phyloP scores from a whole-genome alignment of 2,888 invertebrate genomes.

The Coenonympha arcania region DNA sequence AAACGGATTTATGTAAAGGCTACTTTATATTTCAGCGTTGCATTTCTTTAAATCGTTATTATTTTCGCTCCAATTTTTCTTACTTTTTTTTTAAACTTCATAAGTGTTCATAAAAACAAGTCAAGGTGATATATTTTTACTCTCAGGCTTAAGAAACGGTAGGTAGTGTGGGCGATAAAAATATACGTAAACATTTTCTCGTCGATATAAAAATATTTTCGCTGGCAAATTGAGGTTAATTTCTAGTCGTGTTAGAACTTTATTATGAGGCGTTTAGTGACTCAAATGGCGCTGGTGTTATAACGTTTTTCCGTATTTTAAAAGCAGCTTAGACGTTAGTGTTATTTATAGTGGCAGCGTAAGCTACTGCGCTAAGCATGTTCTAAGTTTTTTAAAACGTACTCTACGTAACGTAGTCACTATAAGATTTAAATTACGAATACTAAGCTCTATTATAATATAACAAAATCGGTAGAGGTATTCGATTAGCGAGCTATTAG shows the following conservation, averaged over 20 bases:
- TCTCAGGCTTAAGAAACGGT: neutral
- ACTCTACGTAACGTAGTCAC: too few relatives aligned
- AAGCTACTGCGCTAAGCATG: neutral
- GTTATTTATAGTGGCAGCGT: neutral
- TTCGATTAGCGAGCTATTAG: too few relatives aligned
- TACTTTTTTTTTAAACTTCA: neutral
- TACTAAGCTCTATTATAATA: too few relatives aligned
- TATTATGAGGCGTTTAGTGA: conserved; percentile 5
- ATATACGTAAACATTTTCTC: conserved; percentile 4
- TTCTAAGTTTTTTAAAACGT: too few relatives aligned
- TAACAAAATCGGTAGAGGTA: too few relatives aligned
- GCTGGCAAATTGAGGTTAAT: conserved; percentile 8
- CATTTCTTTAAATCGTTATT: too few relatives aligned
- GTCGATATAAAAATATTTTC: neutral
- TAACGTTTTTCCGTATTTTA: neutral
- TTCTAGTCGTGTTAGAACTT: conserved; percentile 2
- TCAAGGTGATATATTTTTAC: conserved; percentile 5
- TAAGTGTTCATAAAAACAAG: neutral
- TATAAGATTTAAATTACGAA: too few relatives aligned
- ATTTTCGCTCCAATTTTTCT: neutral
- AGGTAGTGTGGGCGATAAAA: conserved; percentile 1
- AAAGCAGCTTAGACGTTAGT: neutral
- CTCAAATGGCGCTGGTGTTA: neutral
- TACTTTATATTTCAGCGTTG: too few relatives aligned
- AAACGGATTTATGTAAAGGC: too few relatives aligned